Evolutionary conservation across 2,797 vertebrate genomes (phyloP).

Genomic region (Avahi laniger): DNA sequence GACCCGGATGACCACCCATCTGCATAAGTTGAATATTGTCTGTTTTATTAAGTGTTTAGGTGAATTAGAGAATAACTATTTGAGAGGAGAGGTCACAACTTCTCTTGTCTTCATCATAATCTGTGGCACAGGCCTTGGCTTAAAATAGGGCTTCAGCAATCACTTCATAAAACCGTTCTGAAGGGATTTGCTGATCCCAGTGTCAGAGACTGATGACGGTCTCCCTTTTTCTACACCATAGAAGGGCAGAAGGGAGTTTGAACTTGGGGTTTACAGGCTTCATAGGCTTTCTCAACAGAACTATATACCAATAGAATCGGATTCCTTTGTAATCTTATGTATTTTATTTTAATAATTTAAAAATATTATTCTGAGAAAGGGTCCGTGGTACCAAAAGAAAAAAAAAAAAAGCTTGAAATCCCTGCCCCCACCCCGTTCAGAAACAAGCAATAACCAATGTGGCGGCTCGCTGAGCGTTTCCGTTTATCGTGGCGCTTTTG

Average conservation of each 20-base stretch:
- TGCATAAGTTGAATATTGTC: not conserved
- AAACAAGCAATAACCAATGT: not conserved
- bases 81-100: not conserved
- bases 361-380: not conserved
- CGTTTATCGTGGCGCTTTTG: not conserved
- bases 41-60: not conserved
- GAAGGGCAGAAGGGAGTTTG: not conserved
- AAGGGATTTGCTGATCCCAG: not conserved
- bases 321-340: not conserved
- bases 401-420: not conserved
- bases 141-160: not conserved
- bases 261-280: not conserved
- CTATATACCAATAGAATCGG: not conserved
- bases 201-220: not conserved
- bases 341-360: constrained; percentile 12
- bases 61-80: not conserved
- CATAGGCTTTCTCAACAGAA: not conserved
- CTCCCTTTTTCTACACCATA: too few relatives aligned
- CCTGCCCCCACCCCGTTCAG: not conserved
- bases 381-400: not conserved
- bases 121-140: not conserved
- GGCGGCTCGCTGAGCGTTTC: not conserved
- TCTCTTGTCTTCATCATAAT: not conserved
- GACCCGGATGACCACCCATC: too few relatives aligned
- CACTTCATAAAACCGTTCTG: not conserved